Conservation (phyloP, 2,113 vertebrate genomes). For the Xenopus borealis region DNA sequence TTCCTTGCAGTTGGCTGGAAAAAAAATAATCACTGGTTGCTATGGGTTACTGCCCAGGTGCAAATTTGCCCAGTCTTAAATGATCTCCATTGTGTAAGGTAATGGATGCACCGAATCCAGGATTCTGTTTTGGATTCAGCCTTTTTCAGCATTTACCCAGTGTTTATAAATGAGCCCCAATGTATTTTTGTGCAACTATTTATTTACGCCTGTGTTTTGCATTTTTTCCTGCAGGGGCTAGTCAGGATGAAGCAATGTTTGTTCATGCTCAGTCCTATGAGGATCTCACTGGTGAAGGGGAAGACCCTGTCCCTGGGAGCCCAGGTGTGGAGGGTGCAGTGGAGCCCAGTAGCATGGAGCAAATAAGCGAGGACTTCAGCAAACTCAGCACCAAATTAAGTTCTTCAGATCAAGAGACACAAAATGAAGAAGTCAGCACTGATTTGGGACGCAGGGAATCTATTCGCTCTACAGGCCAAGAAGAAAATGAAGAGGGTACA, state of each 20-base stretch:
- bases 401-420: conserved; percentile 63
- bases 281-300: conserved; percentile 77
- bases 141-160: no score
- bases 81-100: no score
- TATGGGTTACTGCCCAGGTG: no score
- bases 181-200: background rate
- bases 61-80: no score
- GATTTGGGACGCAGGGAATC: conserved; percentile 48
- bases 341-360: conserved; percentile 52
- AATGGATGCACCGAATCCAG: no score
- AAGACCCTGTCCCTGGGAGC: background rate
- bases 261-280: conserved; percentile 88
- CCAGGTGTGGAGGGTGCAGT: conserved; percentile 52
- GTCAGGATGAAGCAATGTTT: conserved; percentile 88
- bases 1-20: no score
- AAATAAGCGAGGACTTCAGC: conserved; percentile 74
- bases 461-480: conserved; percentile 27
- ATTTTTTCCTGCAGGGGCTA: conserved; percentile 64
- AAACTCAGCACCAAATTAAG: conserved; percentile 71
- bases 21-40: no score
- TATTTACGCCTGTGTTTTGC: background rate
- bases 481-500: conserved; percentile 70
- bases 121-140: no score
- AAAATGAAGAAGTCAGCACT: conserved; percentile 58
- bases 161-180: no score